Evolutionary conservation across 2,888 invertebrate genomes (phyloP), one percentile per base, ranked within the genome.

Genomic region (Cataglyphis cursor): DNA sequence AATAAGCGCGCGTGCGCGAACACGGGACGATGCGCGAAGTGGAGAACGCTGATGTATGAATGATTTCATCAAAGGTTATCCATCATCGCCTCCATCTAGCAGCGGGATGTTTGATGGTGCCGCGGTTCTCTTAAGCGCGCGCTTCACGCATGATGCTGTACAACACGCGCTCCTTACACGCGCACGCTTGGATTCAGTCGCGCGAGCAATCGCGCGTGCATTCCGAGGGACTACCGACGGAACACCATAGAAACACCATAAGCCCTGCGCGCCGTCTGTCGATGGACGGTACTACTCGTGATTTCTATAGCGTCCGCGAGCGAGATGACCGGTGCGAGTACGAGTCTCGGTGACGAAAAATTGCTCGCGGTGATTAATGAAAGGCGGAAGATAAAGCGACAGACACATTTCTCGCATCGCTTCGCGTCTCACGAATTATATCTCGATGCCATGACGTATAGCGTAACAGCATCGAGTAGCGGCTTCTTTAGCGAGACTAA

Each of bases 31-130:
- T 24, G 51, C 51, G 61, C 76, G 64, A 54, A 57, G 81, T 61
- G 59, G 81, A 48, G 73, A 9, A 85, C 88, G 83, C 90, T 92
- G 93, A 93, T 92, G 92, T 93, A 94, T 93, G 93, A 93, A 94
- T 94, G 93, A 94, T 94, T 93, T 93, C 93, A 93, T 94, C 93
- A 91, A 90, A 90, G 90, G 91, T 91, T 93, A 94, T 94, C 92
- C 92, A 93, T 94, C 94, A 93, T 93, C 92, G 91, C 73, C 88
- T 92, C 93, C 90, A 91, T 91, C 90, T 92, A 91, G 91, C 91
- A 89, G 89, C 87, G 90, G 90, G 89, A 92, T 92, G 91, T 93
- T 93, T 93, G 93, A 94, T 93, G 92, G 87, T 91, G 90, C 93
- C 94, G 94, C 93, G 89, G 85, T 41, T 44, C 83, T 84, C 86